Evolutionary conservation across 2,888 invertebrate genomes (phyloP), one percentile per base, ranked within the genome.

Genomic region (Oligia fasciuncula): DNA sequence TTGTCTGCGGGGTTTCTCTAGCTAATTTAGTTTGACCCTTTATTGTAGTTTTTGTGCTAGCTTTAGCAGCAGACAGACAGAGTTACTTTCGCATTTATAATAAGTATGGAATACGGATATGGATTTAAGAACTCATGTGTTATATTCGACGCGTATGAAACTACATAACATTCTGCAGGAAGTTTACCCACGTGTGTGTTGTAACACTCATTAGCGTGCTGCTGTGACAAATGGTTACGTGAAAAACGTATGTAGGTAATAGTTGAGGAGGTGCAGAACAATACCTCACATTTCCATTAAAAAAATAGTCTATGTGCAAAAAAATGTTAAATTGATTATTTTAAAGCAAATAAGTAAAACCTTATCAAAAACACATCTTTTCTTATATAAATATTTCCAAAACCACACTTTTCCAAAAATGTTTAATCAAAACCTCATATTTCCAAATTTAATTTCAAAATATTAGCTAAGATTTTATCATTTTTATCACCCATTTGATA

Each of bases 121-220:
- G 19, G 19, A 49, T 69, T 69, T 13, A 35, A 51, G 40, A 70
- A 69, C 23, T 2, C 8, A 23, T 14, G 0, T 72, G 67, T 43
- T 72, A 65, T 29, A 43, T 9, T 46, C n/a, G n/a, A 14, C 43
- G 57, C 57, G 77, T 66, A 65, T 49, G 57, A 66, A 43, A 83
- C 29, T n/a, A 70, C 76, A 85, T 73, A 75, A 73, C 60, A 81
- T 69, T 57, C 29, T 72, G 35, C 60, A 75, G 82, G 86, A 85
- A 75, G 82, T 73, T 70, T 29, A 40, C 49, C n/a, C n/a, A 23
- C 43, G 49, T 51, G 11, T 68, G 49, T 63, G 83, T 83, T 77
- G 60, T 67, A 62, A 62, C 67, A 57, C 23, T n/a, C 35, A 23
- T 68, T 84, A 78, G 54, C 40, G 46, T 40, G 11, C 14, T 40